Percentiles rank a stretch among this genome's conserved stretches.
phyloP scores from a whole-genome alignment of 2,797 vertebrate species.

The Lutjanus campechanus region DNA sequence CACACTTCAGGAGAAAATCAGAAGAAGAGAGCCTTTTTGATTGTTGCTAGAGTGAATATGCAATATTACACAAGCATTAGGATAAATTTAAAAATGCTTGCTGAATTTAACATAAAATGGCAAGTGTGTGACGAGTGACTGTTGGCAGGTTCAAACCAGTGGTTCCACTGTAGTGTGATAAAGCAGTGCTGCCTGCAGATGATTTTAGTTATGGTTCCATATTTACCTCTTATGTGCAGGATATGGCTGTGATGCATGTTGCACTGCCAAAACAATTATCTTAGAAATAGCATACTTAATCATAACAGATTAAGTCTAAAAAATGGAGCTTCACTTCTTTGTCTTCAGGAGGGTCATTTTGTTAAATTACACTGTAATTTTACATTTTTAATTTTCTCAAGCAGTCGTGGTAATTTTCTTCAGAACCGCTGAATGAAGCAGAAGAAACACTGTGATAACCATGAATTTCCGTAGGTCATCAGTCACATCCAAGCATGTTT shows the following conservation, averaged over 20 bases:
- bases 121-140: slow-evolving; percentile 36
- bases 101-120: slow-evolving; percentile 52
- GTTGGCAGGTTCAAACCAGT: slow-evolving; percentile 46
- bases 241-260: slow-evolving; percentile 30
- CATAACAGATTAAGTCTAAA: slow-evolving; percentile 25
- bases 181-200: slow-evolving; percentile 45
- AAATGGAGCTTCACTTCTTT: slow-evolving; percentile 16
- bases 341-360: slow-evolving; percentile 26
- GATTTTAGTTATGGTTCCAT: slow-evolving; percentile 55
- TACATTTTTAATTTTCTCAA: slow-evolving; percentile 11
- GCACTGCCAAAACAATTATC: slow-evolving; percentile 48
- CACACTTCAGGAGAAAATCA: slow-evolving; percentile 1
- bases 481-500: slow-evolving; percentile 40
- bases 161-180: slow-evolving; percentile 41
- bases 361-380: slow-evolving; percentile 22
- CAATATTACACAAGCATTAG: slow-evolving; percentile 13
- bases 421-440: slow-evolving; percentile 13
- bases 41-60: slow-evolving; percentile 16
- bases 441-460: slow-evolving; percentile 24
- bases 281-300: slow-evolving; percentile 30
- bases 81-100: slow-evolving; percentile 22
- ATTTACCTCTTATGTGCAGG: slow-evolving; percentile 44
- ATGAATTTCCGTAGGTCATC: slow-evolving; percentile 38
- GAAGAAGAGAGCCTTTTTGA: not conserved
- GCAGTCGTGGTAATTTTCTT: slow-evolving; percentile 16